Evolutionary conservation across 2,888 invertebrate species (phyloP).

Genomic region (Scrobipalpa atriplicella): DNA sequence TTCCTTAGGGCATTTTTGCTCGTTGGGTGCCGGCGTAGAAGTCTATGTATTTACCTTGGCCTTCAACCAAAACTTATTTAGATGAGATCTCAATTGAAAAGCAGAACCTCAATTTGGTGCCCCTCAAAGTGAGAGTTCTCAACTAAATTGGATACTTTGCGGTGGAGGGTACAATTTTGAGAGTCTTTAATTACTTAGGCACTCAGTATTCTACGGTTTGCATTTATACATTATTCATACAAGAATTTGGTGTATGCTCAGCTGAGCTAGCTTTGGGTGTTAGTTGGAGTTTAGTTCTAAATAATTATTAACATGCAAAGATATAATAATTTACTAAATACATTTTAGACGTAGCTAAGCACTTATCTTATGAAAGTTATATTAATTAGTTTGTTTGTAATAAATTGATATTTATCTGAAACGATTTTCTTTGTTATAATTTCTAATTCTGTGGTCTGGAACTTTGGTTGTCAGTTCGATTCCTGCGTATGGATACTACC

Average conservation of each 20-base stretch:
- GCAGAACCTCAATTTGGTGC: constrained; percentile 22
- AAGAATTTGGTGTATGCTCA: constrained; percentile 16
- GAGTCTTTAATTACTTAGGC: constrained; percentile 26
- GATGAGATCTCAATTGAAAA: constrained; percentile 27
- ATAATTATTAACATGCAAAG: neutral
- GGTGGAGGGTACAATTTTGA: constrained; percentile 26
- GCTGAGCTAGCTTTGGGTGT: neutral
- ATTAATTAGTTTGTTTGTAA: too few relatives aligned
- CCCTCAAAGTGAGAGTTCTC: constrained; percentile 28
- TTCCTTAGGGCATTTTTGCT: constrained; percentile 1
- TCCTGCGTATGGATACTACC: too few relatives aligned
- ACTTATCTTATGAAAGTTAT: too few relatives aligned
- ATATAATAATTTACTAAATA: neutral
- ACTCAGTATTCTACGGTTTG: neutral
- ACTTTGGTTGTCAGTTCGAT: too few relatives aligned
- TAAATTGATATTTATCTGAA: too few relatives aligned
- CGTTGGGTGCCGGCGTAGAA: constrained; percentile 19
- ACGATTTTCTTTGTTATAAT: too few relatives aligned
- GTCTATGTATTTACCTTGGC: constrained; percentile 32
- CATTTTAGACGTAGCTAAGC: too few relatives aligned
- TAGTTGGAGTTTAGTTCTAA: neutral
- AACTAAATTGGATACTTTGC: constrained; percentile 26
- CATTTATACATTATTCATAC: constrained; percentile 25
- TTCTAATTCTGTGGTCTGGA: too few relatives aligned
- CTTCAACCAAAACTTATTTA: constrained; percentile 32